A percentile compares a stretch with the other conserved stretches of the same genome.
Evolutionary conservation across 2,797 vertebrate species (phyloP).

Genomic region (Urosaurus nigricauda): DNA sequence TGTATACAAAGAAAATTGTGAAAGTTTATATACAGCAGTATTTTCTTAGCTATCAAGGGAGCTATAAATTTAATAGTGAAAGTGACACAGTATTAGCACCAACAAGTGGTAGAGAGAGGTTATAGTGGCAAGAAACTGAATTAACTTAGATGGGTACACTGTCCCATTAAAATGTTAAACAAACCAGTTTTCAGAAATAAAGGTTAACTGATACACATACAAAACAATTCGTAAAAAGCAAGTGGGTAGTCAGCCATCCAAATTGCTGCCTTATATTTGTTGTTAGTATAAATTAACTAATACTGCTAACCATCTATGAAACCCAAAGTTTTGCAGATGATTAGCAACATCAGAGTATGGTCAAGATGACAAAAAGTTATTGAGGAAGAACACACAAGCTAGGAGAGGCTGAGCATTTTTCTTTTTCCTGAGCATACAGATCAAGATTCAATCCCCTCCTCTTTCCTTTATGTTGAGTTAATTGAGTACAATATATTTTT

Average conservation of each 20-base stretch:
- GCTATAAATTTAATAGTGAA: background rate
- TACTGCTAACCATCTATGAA: too few species aligned
- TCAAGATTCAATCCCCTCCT: too few species aligned
- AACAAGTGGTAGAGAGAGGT: background rate
- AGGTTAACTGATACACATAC: background rate
- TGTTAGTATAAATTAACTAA: constrained; percentile 30
- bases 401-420: too few species aligned
- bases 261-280: constrained; percentile 27
- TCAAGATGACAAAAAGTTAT: too few species aligned
- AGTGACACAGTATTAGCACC: background rate
- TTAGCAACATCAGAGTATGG: too few species aligned
- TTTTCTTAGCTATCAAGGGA: background rate
- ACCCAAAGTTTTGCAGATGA: too few species aligned
- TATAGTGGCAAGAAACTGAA: background rate
- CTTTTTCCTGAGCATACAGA: too few species aligned
- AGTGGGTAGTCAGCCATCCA: constrained; percentile 42
- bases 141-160: background rate
- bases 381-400: too few species aligned
- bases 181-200: constrained; percentile 3
- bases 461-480: too few species aligned
- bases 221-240: background rate
- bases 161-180: background rate
- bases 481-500: too few species aligned
- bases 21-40: background rate
- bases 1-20: background rate